Percentiles rank a stretch among this genome's conserved stretches.
phyloP scores from a whole-genome alignment of 2,797 vertebrate species.

The Pseudocheirus occidentalis region DNA sequence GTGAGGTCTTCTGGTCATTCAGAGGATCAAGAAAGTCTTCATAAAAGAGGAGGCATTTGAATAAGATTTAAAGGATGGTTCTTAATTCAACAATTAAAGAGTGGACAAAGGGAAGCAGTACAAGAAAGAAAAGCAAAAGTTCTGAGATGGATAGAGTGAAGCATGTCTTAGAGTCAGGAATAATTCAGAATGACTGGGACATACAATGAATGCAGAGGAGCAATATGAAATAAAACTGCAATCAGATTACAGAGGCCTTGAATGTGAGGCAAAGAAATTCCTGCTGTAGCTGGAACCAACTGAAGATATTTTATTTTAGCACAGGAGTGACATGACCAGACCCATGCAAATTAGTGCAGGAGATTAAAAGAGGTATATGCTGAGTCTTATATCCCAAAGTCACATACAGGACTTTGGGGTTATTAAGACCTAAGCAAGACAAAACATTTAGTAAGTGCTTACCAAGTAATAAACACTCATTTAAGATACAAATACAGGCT shows the following conservation, averaged over 20 bases:
- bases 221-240: not conserved
- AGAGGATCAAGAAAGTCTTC: not conserved
- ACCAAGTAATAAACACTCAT: not conserved
- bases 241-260: not conserved
- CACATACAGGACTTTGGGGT: not conserved
- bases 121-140: not conserved
- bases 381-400: too few relatives aligned
- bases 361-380: not conserved
- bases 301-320: not conserved
- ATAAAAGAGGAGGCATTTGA: not conserved
- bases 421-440: not conserved
- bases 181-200: not conserved
- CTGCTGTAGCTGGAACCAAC: not conserved
- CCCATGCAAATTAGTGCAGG: not conserved
- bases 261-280: not conserved
- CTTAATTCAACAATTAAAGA: not conserved
- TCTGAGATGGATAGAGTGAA: not conserved
- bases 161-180: not conserved
- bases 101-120: not conserved
- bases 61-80: not conserved
- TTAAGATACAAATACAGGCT: not conserved
- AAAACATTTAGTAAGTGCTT: not conserved
- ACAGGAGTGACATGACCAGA: not conserved
- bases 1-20: not conserved
- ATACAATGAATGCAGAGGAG: not conserved